Evolutionary conservation across 1,140 invertebrate genomes (phyloP).

Genomic region (Ptiloglossa arizonensis): DNA sequence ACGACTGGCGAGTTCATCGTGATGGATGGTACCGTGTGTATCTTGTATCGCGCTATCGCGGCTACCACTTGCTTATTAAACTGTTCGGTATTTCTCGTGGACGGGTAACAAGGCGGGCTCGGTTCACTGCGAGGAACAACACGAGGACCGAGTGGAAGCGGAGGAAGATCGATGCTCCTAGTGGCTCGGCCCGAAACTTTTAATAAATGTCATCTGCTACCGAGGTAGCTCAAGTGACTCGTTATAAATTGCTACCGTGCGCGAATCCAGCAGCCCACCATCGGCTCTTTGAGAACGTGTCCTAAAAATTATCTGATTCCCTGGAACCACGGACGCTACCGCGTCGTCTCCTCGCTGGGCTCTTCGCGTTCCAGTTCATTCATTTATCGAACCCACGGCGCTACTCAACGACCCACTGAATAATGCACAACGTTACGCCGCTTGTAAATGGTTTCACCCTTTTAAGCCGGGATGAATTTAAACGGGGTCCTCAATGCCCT

Average conservation of each 20-base stretch:
- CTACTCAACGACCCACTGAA: background rate
- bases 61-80: slow-evolving; percentile 74
- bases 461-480: too few relatives aligned
- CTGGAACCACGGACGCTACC: slow-evolving; percentile 22
- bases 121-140: slow-evolving; percentile 21
- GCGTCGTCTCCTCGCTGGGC: background rate
- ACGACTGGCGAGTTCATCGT: slow-evolving; percentile 61
- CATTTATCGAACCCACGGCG: background rate
- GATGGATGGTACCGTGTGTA: slow-evolving; percentile 70
- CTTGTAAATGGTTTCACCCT: too few relatives aligned
- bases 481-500: too few relatives aligned
- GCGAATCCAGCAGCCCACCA: background rate
- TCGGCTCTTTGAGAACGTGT: slow-evolving; percentile 7
- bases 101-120: slow-evolving; percentile 60
- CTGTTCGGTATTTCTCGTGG: slow-evolving; percentile 72
- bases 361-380: background rate
- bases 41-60: slow-evolving; percentile 70
- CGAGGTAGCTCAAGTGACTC: slow-evolving; percentile 55
- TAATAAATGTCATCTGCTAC: slow-evolving; percentile 73
- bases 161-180: slow-evolving; percentile 68
- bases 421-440: background rate
- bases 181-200: slow-evolving; percentile 59
- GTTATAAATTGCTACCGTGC: slow-evolving; percentile 71
- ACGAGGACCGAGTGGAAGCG: slow-evolving; percentile 1
- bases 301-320: slow-evolving; percentile 65